A percentile compares a stretch with the other conserved stretches of the same genome.
Evolutionary conservation across 64 coral and sea anemone species (phyloP).

Genomic region (Stichodactyla helianthus): DNA sequence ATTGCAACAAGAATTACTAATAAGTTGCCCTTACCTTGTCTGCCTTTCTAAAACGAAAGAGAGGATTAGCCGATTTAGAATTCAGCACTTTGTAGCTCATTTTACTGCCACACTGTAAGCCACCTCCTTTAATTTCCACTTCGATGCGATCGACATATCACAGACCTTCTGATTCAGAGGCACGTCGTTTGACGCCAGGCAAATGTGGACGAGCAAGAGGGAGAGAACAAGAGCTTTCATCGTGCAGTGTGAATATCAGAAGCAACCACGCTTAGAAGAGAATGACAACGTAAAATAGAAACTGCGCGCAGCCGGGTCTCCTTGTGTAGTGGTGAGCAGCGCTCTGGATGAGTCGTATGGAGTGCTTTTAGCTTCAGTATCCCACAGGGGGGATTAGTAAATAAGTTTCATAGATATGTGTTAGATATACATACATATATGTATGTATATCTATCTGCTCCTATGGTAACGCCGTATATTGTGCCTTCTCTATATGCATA

Average conservation of each 20-base stretch:
- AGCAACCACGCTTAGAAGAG: too few species aligned
- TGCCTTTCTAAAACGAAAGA: neutral
- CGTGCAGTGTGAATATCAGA: too few species aligned
- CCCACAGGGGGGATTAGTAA: neutral
- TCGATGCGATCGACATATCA: neutral
- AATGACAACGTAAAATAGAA: too few species aligned
- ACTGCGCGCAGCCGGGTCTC: too few species aligned
- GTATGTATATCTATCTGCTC: neutral
- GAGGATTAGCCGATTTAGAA: neutral
- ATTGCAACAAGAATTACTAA: too few species aligned
- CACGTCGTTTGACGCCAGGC: neutral
- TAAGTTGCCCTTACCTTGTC: neutral
- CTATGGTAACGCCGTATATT: neutral
- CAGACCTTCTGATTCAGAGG: neutral
- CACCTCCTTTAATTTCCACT: neutral
- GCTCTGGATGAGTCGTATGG: neutral
- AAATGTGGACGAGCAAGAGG: neutral
- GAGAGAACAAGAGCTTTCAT: neutral
- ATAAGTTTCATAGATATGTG: neutral
- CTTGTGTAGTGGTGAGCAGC: neutral
- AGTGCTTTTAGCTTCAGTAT: neutral
- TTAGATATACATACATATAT: neutral
- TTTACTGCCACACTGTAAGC: neutral
- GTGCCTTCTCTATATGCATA: too few species aligned
- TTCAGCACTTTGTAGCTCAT: neutral